A percentile compares a stretch with the other conserved stretches of the same genome.
Evolutionary conservation across 2,797 vertebrate species (phyloP).

Genomic region (Todus mexicanus): DNA sequence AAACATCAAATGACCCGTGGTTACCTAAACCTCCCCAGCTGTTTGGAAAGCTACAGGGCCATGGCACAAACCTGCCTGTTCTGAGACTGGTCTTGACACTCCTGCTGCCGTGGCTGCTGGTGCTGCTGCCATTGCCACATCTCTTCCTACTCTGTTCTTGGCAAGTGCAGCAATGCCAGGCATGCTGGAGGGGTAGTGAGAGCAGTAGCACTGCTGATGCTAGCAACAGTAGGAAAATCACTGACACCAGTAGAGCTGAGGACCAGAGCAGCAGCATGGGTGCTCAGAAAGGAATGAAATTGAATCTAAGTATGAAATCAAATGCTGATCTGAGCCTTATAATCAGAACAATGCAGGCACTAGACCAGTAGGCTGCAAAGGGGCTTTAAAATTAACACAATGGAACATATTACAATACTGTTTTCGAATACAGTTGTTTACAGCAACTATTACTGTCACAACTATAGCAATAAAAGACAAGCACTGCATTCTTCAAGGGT

Average conservation of each 20-base stretch:
- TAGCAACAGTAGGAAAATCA: background rate
- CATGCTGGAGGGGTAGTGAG: accelerated
- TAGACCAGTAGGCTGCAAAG: background rate
- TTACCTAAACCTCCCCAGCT: background rate
- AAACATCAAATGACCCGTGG: background rate
- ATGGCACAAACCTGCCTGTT: background rate
- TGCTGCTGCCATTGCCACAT: background rate
- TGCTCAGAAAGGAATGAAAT: background rate
- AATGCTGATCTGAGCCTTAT: background rate
- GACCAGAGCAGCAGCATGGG: background rate
- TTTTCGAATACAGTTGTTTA: background rate
- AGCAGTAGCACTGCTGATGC: accelerated
- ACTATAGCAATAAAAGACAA: background rate
- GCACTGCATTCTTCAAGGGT: background rate
- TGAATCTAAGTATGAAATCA: background rate
- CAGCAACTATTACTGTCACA: background rate
- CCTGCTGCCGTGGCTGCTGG: background rate
- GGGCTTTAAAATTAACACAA: background rate
- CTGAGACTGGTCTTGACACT: background rate
- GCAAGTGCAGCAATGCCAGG: background rate
- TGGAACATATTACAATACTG: background rate
- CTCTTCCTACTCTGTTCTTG: accelerated
- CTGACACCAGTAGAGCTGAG: background rate
- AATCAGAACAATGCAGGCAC: background rate
- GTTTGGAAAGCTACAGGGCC: background rate